Evolutionary conservation across 2,113 vertebrate species (phyloP).

Genomic region (Acanthisitta chloris): DNA sequence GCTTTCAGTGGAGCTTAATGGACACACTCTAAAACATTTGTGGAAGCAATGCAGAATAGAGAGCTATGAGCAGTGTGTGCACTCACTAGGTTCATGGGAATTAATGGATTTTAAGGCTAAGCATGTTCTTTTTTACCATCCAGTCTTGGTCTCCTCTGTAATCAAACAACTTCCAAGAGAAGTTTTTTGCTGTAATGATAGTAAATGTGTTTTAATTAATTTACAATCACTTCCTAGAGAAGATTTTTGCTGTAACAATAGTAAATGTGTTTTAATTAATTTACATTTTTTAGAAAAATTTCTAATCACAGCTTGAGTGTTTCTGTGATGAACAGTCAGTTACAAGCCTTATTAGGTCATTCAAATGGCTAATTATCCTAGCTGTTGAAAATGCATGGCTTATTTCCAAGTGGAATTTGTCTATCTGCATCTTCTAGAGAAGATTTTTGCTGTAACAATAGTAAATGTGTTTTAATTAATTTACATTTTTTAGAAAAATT

Average conservation of each 20-base stretch:
- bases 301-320: not conserved
- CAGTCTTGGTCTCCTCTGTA: not conserved
- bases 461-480: too few relatives aligned
- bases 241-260: not conserved
- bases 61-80: not conserved
- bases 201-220: not conserved
- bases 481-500: not conserved
- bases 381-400: not conserved
- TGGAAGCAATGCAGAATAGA: not conserved
- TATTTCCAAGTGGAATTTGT: conserved; percentile 1
- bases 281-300: not conserved
- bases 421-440: not conserved
- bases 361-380: not conserved
- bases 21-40: not conserved
- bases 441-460: too few relatives aligned
- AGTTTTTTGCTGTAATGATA: not conserved
- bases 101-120: not conserved
- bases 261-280: not conserved
- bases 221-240: not conserved
- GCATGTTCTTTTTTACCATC: not conserved
- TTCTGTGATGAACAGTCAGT: not conserved
- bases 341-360: not conserved
- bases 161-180: not conserved
- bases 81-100: not conserved
- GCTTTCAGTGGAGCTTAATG: not conserved